These are phyloP conservation scores for Ooceraea biroi DNA, from an alignment of 1,140 invertebrate species.

Conservation along the genomic window DNA sequence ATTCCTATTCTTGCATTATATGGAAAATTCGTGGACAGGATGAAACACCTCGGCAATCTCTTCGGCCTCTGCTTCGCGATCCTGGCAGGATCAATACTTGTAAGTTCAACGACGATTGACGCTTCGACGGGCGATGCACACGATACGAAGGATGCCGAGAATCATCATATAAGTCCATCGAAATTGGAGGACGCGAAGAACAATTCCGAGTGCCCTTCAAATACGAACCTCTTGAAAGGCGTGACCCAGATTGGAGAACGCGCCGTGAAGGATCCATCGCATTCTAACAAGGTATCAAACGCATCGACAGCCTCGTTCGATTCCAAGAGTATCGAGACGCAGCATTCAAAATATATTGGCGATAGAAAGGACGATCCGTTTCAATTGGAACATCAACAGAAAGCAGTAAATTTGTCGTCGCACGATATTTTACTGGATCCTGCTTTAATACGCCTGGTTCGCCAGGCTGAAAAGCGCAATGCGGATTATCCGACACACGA, in stretches of 20 bases:
- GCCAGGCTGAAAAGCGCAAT: conserved; percentile 18
- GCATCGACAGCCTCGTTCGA: not conserved
- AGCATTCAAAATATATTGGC: not conserved
- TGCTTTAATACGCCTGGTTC: conserved; percentile 66
- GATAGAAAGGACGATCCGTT: not conserved
- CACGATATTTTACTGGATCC: conserved; percentile 71
- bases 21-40: conserved; percentile 17
- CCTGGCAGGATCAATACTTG: not conserved
- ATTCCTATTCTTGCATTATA: not conserved
- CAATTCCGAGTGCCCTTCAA: conserved; percentile 2
- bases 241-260: not conserved
- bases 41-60: not conserved
- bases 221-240: not conserved
- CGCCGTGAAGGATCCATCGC: not conserved
- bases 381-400: not conserved
- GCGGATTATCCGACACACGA: not conserved
- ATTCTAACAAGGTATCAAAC: not conserved
- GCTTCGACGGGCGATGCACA: no score
- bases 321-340: not conserved
- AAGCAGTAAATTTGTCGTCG: conserved; percentile 6
- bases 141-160: not conserved
- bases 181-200: not conserved
- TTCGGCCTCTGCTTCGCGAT: conserved; percentile 1
- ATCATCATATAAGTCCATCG: not conserved
- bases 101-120: not conserved